These are phyloP conservation scores for Sphenodon punctatus DNA, from an alignment of 2,797 vertebrate species.

Conservation along the genomic window DNA sequence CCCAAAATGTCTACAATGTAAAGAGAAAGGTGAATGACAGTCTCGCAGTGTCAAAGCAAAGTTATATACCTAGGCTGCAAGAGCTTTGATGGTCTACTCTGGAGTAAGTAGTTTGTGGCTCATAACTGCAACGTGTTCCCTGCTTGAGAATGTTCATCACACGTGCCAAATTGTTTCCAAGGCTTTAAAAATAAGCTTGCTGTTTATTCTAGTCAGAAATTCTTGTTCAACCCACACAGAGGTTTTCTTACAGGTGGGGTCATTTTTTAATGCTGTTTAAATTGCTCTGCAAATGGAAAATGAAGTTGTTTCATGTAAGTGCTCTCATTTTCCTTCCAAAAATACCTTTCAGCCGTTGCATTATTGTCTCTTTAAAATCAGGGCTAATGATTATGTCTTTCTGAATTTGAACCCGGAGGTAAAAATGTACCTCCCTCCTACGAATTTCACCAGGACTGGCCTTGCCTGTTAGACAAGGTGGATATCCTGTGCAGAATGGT, in stretches of 20 bases:
- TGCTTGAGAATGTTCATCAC: background rate
- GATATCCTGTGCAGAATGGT: no score
- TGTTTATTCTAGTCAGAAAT: background rate
- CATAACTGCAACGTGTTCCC: background rate
- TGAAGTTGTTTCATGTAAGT: conserved; percentile 2
- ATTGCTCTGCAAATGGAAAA: background rate
- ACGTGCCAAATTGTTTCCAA: background rate
- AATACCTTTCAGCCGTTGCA: background rate
- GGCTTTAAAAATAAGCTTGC: background rate
- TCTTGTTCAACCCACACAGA: background rate
- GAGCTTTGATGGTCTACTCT: no score
- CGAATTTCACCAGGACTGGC: no score
- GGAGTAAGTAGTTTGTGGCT: background rate
- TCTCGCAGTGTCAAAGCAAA: no score
- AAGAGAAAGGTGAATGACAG: no score
- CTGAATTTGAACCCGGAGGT: background rate
- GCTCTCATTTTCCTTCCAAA: background rate
- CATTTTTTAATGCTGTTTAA: background rate
- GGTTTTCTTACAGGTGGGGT: background rate
- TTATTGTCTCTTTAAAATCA: background rate
- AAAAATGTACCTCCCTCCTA: fast-evolving
- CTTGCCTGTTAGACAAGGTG: no score
- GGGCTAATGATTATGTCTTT: background rate
- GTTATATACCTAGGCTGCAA: no score
- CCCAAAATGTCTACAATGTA: no score